Percentiles rank a stretch among this genome's conserved stretches.
Conservation (phyloP, 2,113 vertebrate species). For the Aix galericulata region DNA sequence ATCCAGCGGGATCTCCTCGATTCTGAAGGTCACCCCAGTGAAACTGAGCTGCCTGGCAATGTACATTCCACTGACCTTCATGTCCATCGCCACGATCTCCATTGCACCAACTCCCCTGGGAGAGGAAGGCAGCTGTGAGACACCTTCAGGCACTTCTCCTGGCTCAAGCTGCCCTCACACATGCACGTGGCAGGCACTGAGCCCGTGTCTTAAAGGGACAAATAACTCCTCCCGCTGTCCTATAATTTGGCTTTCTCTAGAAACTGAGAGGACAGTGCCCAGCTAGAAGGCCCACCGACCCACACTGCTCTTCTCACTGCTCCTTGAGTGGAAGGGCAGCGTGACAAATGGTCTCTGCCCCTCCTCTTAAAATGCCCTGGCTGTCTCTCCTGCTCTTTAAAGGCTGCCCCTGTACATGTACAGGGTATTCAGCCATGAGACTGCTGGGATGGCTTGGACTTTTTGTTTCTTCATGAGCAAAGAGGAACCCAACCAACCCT, state of each 20-base stretch:
- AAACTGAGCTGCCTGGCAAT: constrained; percentile 98
- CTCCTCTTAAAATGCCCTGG: neutral
- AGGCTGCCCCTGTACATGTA: neutral
- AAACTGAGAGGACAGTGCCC: neutral
- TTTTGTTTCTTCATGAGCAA: neutral
- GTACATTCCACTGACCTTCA: constrained; percentile 99
- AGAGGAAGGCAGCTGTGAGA: neutral
- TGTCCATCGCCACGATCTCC: constrained; percentile 99
- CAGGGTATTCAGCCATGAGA: neutral
- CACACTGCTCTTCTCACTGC: neutral
- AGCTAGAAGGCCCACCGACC: neutral
- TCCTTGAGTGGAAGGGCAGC: neutral
- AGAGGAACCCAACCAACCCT: too few relatives aligned
- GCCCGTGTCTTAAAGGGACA: neutral
- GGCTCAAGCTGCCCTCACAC: neutral
- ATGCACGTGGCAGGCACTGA: neutral
- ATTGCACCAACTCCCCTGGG: constrained; percentile 95
- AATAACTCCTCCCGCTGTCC: neutral
- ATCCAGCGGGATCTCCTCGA: constrained; percentile 93
- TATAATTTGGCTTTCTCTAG: neutral
- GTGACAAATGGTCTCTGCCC: neutral
- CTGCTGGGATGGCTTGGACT: neutral
- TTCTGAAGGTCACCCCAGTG: constrained; percentile 93
- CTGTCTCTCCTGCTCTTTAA: neutral
- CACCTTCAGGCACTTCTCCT: neutral